These are phyloP conservation scores for Gymnocypris eckloni DNA, from an alignment of 2,797 vertebrate species.

Conservation along the genomic window DNA sequence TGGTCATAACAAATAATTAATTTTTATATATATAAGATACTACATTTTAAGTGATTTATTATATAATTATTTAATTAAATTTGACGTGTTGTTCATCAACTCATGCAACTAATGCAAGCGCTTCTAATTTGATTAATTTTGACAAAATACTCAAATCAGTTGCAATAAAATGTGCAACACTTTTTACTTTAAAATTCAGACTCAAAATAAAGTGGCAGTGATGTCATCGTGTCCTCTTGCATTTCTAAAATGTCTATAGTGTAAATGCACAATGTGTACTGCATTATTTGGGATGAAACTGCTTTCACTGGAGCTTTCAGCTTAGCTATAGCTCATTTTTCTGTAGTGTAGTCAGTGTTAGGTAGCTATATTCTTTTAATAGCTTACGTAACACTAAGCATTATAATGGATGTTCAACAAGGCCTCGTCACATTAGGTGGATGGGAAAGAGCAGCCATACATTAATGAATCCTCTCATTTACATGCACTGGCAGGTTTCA, in stretches of 20 bases:
- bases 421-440: constrained; percentile 56
- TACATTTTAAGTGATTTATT: not conserved
- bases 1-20: too few relatives aligned
- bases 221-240: not conserved
- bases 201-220: not conserved
- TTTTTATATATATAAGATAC: not conserved
- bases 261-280: not conserved
- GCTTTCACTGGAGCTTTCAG: not conserved
- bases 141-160: too few relatives aligned
- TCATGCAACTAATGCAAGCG: not conserved
- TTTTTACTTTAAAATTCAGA: too few relatives aligned
- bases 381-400: not conserved
- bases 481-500: constrained; percentile 69
- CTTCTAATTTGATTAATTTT: not conserved
- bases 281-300: not conserved
- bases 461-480: constrained; percentile 74
- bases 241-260: not conserved
- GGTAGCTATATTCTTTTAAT: not conserved
- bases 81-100: not conserved
- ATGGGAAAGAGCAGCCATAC: constrained; percentile 61
- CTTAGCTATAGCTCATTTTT: not conserved
- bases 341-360: not conserved
- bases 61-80: not conserved
- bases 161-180: too few relatives aligned
- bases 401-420: constrained; percentile 66